Evolutionary conservation across 2,113 vertebrate genomes (phyloP).

Genomic region (Tupaia tana): DNA sequence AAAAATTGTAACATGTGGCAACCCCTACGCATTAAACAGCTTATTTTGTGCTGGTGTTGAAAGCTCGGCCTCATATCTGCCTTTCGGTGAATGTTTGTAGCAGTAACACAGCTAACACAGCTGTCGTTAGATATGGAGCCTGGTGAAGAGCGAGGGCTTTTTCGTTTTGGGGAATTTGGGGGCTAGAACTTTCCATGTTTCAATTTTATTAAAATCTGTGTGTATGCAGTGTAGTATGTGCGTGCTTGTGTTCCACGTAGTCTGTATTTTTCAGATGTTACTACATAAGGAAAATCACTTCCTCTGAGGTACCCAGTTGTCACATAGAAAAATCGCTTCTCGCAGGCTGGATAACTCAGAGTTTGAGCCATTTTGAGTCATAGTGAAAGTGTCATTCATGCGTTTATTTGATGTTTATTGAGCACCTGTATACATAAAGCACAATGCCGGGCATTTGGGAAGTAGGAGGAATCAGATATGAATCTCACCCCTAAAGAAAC

Average conservation of each 20-base stretch:
- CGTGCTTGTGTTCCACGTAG: background rate
- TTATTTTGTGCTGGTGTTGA: background rate
- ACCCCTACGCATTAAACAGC: background rate
- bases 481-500: background rate
- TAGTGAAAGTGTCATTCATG: background rate
- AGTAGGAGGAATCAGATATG: background rate
- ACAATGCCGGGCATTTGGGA: background rate
- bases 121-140: background rate
- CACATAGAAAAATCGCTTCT: background rate
- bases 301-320: background rate
- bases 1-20: slow-evolving; percentile 24
- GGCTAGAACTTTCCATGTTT: background rate
- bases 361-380: background rate
- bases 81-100: background rate
- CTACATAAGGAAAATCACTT: background rate
- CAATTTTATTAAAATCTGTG: background rate
- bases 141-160: background rate
- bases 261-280: background rate
- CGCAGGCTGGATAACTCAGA: background rate
- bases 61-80: slow-evolving; percentile 2
- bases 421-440: background rate
- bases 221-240: background rate
- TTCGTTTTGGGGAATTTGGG: slow-evolving; percentile 1
- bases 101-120: background rate
- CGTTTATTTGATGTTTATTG: background rate